Evolutionary conservation across 2,888 invertebrate species (phyloP).

Genomic region (Drosophila setosimentum): DNA sequence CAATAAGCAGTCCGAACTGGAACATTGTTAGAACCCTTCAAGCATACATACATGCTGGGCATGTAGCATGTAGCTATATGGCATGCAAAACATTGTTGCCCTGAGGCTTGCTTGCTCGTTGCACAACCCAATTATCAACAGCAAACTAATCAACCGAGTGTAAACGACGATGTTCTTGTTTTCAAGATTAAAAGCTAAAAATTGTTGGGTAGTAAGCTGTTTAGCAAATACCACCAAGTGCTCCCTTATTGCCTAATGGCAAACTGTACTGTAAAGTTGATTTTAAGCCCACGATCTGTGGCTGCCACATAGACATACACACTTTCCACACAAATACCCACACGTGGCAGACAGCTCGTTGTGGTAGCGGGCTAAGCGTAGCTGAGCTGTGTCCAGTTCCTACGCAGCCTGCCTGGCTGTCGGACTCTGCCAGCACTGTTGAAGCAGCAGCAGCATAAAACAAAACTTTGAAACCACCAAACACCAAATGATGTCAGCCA

Average conservation of each 20-base stretch:
- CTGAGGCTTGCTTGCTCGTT: background rate
- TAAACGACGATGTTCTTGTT: slow-evolving; percentile 71
- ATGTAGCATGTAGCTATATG: background rate
- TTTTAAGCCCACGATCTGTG: slow-evolving; percentile 71
- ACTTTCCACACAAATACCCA: slow-evolving; percentile 1
- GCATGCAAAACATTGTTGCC: background rate
- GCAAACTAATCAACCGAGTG: slow-evolving; percentile 63
- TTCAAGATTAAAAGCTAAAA: slow-evolving; percentile 67
- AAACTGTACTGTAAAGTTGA: slow-evolving; percentile 60
- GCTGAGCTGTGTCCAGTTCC: slow-evolving; percentile 36
- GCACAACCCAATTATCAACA: slow-evolving; percentile 42
- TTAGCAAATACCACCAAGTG: slow-evolving; percentile 63
- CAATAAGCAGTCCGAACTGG: background rate
- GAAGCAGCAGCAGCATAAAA: slow-evolving; percentile 59
- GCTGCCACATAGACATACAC: slow-evolving; percentile 3
- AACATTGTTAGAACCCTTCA: background rate
- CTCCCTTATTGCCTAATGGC: slow-evolving; percentile 35
- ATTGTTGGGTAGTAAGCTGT: slow-evolving; percentile 49
- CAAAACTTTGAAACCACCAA: slow-evolving; percentile 72
- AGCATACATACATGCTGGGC: background rate
- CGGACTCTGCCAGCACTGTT: slow-evolving; percentile 1
- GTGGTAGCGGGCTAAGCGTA: slow-evolving; percentile 53
- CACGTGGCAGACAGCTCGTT: slow-evolving; percentile 30
- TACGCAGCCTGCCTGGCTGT: slow-evolving; percentile 9
- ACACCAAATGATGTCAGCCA: slow-evolving; percentile 79